Base-by-base conservation (phyloP, 2,888 invertebrate species). In the Diarsia rubi region DNA sequence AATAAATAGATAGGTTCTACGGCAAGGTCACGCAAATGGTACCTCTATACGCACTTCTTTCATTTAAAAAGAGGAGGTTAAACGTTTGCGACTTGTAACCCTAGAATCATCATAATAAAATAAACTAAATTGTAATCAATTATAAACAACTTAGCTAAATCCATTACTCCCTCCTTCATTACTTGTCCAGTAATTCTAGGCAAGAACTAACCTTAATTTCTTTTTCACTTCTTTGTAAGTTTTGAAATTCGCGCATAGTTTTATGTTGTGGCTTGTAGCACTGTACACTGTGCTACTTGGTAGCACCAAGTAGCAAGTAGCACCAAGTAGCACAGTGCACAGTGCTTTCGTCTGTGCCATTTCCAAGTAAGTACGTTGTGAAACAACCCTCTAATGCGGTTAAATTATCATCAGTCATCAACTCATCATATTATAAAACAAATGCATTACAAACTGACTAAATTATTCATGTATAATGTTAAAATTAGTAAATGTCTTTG, bases 181-280 rank as follows among this genome's bases (percentile, higher is more conserved):
- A 21, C 45, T 6, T n/a, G 47, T 14, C 24, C 24, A 54, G 54
- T 24, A 62, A 6, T 31, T 31, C 14, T 12, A 49, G 42, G 24
- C 6, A 70, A 49, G 24, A 49, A 6, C 6, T 1, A 21, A 11
- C 16, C n/a, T 3, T 16, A 49, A 4, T 8, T 24, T 16, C 0
- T 24, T 42, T 37, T 70, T 52, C 12, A 27, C 5, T 27, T 31
- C 9, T 19, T 19, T 16, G 1, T 3, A n/a, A 45, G 4, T 57
- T 75, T 74, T 62, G 31, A 74, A 74, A 62, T 75, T 63, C 45
- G 62, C 54, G 75, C 24, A 21, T 16, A 49, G 5, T 44, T 57
- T 21, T 45, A 19, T 31, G 37, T 4, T n/a, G 3, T 31, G 37
- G 8, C 19, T 2, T 16, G 11, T 70, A 27, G 21, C 42, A 71